These are phyloP conservation scores for Anas bernieri DNA, from an alignment of 2,797 vertebrate species.

Conservation along the genomic window DNA sequence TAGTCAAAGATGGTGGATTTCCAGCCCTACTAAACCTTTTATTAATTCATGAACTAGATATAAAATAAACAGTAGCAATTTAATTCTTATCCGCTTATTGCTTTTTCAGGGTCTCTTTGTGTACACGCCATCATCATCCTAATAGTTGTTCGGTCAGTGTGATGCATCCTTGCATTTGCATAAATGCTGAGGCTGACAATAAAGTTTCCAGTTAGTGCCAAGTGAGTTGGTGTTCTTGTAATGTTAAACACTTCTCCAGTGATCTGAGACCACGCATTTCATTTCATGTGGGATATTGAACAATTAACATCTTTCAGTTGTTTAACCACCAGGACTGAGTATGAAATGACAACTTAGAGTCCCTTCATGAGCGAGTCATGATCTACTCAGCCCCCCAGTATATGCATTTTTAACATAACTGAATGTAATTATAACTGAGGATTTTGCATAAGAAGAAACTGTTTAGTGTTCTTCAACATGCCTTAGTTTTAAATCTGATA, in stretches of 20 bases:
- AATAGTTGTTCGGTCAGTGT: not conserved
- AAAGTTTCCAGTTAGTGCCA: constrained; percentile 18
- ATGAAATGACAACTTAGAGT: not conserved
- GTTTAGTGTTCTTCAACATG: not conserved
- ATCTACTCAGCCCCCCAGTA: not conserved
- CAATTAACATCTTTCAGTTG: constrained; percentile 45
- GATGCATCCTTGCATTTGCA: constrained; percentile 2
- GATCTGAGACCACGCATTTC: constrained; percentile 17
- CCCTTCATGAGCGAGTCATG: not conserved
- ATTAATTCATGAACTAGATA: constrained; percentile 23
- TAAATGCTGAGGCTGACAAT: constrained; percentile 8
- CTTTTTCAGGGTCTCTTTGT: not conserved
- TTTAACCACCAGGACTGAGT: constrained; percentile 6
- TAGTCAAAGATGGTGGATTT: not conserved
- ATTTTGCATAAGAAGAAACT: constrained; percentile 19
- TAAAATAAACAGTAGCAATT: constrained; percentile 27
- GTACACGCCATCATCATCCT: not conserved
- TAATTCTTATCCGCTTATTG: not conserved
- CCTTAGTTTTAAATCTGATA: not conserved
- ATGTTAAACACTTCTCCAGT: not conserved
- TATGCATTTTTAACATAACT: constrained; percentile 30
- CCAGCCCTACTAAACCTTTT: not conserved
- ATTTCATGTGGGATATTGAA: constrained; percentile 19
- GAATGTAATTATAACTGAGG: not conserved
- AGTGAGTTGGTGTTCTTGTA: constrained; percentile 36